Conservation (phyloP, 2,113 vertebrate genomes). For the Leuciscus idus region DNA sequence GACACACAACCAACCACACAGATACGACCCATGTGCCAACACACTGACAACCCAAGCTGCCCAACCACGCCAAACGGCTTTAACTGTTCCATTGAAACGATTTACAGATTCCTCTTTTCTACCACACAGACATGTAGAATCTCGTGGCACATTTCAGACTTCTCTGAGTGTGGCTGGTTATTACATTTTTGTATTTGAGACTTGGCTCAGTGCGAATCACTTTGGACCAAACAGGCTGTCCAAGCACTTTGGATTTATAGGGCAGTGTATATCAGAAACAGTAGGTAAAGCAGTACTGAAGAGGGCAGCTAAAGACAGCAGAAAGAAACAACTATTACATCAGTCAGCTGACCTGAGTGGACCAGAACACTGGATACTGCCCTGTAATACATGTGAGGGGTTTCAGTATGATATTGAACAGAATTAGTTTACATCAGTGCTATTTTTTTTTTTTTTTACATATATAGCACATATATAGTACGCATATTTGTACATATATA, state of each 20-base stretch:
- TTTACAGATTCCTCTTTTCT: conserved; percentile 42
- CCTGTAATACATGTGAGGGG: background rate
- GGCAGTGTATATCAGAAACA: conserved; percentile 26
- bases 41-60: conserved; percentile 34
- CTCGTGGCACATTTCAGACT: background rate
- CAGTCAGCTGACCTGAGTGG: conserved; percentile 10
- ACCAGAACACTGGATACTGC: conserved; percentile 2
- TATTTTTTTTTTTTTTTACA: conserved; percentile 25
- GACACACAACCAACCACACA: conserved; percentile 42
- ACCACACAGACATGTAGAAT: conserved; percentile 21
- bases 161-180: conserved; percentile 13
- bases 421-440: conserved; percentile 44
- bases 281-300: conserved; percentile 10
- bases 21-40: background rate
- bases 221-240: conserved; percentile 51
- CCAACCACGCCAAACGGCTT: background rate
- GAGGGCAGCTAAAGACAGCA: conserved; percentile 5
- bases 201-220: background rate
- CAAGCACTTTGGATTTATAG: conserved; percentile 13
- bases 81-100: background rate
- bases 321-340: conserved; percentile 1
- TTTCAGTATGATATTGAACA: conserved; percentile 17
- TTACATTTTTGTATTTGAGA: conserved; percentile 35
- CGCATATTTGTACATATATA: conserved; percentile 44
- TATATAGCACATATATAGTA: conserved; percentile 23